Evolutionary conservation across 64 coral and sea anemone species (phyloP), one percentile per base, ranked within the genome.

Genomic region (Pocillopora damicornis): DNA sequence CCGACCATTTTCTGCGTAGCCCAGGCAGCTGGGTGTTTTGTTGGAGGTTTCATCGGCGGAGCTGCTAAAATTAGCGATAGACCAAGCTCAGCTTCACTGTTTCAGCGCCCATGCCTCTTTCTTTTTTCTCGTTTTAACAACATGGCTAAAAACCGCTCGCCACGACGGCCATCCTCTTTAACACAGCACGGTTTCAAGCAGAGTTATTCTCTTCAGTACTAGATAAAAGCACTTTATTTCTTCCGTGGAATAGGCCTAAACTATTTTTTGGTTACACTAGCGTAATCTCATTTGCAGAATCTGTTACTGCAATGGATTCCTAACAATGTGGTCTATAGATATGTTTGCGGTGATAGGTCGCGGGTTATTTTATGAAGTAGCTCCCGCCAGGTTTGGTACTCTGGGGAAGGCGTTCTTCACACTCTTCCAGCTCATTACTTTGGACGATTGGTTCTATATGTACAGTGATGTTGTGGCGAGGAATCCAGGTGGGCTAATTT

Each of bases 331-430:
- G 13, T 86, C 12, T 34, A 2, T 56, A 98, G 97, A 99, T 81
- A 99, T 99, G 97, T 99, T 99, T 65, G 97, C 97, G 16, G 97
- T 99, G 13, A 99, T 99, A 77, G 97, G 97, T 22, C 97, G 97
- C 60, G 97, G 93, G 36, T 77, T 99, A 57, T 99, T 99, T 80
- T 91, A 93, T 71, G 77, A 89, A 63, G 93, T 99, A 18, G 87
- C 93, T 14, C 97, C 93, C 1, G 51, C 37, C 23, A 82, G 97
- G 74, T 99, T 99, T 75, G 97, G 97, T 75, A 90, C 80, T 18
- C 84, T 99, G 8, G 97, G 88, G 4, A 99, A 95, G 22, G 93
- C 97, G 14, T 90, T 99, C 60, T 92, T 95, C 64, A 99, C 97
- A 6, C 88, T 99, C 1, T 99, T 99, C 76, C 97, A 99, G 37